Conservation (phyloP, 2,797 vertebrate species). For the Acanthurus leucopareius region DNA sequence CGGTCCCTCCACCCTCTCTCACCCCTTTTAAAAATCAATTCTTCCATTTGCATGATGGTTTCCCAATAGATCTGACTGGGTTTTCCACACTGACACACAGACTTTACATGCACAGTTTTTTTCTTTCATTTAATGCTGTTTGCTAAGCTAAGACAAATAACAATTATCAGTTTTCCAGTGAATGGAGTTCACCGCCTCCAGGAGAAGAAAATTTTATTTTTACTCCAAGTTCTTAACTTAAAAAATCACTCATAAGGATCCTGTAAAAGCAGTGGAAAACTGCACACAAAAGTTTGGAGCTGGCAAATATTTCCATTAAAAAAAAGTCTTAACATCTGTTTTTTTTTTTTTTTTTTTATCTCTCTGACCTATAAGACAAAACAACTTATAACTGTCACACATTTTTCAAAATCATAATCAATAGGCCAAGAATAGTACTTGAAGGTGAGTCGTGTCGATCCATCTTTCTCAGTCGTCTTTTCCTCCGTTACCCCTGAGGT, state of each 20-base stretch:
- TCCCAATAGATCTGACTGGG: not conserved
- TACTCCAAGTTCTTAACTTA: not conserved
- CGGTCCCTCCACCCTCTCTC: not conserved
- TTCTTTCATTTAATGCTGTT: not conserved
- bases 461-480: conserved; percentile 53
- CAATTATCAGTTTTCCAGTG: not conserved
- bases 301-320: conserved; percentile 8
- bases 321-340: not conserved
- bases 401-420: conserved; percentile 52
- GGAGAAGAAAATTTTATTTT: not conserved
- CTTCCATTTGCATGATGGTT: not conserved
- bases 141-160: not conserved
- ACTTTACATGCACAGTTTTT: not conserved
- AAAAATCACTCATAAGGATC: not conserved
- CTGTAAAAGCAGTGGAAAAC: not conserved
- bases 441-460: conserved; percentile 45
- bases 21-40: not conserved
- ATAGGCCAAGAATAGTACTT: conserved; percentile 38
- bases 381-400: conserved; percentile 21
- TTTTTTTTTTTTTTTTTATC: not conserved
- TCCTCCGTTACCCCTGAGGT: conserved; percentile 39
- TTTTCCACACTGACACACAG: not conserved
- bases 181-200: not conserved
- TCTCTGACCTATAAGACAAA: conserved; percentile 16
- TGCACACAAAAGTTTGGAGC: conserved; percentile 1